Evolutionary conservation across 2,113 vertebrate genomes (phyloP).

Genomic region (Poeciliopsis turrubarensis): DNA sequence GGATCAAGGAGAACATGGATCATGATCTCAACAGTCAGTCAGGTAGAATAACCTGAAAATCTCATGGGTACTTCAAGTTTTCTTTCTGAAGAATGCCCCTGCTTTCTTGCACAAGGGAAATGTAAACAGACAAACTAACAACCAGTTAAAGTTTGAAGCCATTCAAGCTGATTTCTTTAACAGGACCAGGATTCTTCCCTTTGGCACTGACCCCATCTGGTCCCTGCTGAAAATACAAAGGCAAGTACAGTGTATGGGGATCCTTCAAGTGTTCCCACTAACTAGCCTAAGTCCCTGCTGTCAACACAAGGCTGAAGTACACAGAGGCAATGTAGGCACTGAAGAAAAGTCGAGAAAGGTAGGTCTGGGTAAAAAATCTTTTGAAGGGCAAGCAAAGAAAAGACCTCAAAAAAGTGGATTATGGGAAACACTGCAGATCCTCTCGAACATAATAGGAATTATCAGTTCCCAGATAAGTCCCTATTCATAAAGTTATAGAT

Average conservation of each 20-base stretch:
- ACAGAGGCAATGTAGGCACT: neutral
- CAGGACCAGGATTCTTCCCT: neutral
- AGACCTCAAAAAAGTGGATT: neutral
- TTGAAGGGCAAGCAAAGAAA: slow-evolving; percentile 3
- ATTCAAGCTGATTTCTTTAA: neutral
- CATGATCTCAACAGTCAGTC: neutral
- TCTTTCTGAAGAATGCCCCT: neutral
- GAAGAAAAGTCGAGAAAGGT: neutral
- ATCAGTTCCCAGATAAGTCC: slow-evolving; percentile 36
- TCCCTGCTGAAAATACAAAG: neutral
- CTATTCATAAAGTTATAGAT: slow-evolving; percentile 36
- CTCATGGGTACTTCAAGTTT: neutral
- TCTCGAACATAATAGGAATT: slow-evolving; percentile 7
- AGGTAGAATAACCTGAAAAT: neutral
- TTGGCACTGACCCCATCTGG: neutral
- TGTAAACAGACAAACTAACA: neutral
- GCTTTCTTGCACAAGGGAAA: neutral
- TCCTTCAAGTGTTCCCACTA: neutral
- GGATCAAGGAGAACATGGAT: no score
- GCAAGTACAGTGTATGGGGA: neutral
- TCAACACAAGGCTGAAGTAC: slow-evolving; percentile 2
- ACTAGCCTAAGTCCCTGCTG: neutral
- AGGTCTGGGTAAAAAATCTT: neutral
- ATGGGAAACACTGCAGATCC: neutral
- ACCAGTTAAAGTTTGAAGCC: neutral